phyloP scores from a whole-genome alignment of 2,797 vertebrate genomes.

The Myotis vivesi region DNA sequence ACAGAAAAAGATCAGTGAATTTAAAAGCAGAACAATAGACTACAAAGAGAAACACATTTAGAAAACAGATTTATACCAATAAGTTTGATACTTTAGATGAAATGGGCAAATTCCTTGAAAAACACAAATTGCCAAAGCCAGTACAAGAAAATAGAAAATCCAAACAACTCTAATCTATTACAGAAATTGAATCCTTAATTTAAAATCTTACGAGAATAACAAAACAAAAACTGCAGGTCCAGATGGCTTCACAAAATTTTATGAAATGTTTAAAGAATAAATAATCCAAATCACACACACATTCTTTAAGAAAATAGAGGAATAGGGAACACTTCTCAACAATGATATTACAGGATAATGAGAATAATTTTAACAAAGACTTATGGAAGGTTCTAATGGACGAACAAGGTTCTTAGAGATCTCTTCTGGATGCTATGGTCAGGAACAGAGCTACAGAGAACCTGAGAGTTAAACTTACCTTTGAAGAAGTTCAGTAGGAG shows the following conservation, averaged over 20 bases:
- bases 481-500: neutral
- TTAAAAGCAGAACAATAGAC: slow-evolving; percentile 2
- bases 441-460: neutral
- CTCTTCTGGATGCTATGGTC: neutral
- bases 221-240: neutral
- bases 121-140: neutral
- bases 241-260: neutral
- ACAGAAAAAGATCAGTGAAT: neutral
- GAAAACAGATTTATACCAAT: neutral
- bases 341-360: neutral
- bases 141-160: neutral
- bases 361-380: neutral
- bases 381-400: neutral
- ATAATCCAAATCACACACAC: neutral
- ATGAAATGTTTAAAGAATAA: neutral
- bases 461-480: neutral
- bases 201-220: neutral
- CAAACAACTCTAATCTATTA: neutral
- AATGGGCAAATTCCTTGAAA: slow-evolving; percentile 3
- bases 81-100: neutral
- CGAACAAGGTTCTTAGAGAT: neutral
- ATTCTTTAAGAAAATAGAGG: neutral
- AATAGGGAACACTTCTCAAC: neutral
- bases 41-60: neutral
- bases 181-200: slow-evolving; percentile 15